Conservation (phyloP, 2,113 vertebrate species). For the Athene cunicularia region DNA sequence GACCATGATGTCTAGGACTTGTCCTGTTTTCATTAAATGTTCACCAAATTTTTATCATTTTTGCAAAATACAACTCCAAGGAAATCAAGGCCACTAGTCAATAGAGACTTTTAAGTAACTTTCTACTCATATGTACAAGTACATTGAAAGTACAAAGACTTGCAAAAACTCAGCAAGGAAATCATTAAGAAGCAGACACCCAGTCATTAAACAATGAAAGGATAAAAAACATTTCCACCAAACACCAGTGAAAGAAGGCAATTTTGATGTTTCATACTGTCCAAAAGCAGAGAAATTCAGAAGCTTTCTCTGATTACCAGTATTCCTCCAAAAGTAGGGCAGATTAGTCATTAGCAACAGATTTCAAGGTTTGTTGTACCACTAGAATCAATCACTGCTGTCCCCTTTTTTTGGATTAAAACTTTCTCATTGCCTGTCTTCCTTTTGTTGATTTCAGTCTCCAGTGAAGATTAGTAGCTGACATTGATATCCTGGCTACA, state of each 20-base stretch:
- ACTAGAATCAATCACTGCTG: not conserved
- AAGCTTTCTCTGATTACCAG: not conserved
- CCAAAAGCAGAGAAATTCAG: not conserved
- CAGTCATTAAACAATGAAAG: not conserved
- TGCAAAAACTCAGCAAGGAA: not conserved
- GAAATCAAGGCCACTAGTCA: not conserved
- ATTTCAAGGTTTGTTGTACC: not conserved
- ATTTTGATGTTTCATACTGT: not conserved
- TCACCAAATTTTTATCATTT: not conserved
- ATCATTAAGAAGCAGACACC: not conserved
- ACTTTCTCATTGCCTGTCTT: not conserved
- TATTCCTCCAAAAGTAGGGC: not conserved
- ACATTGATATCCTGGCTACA: not conserved
- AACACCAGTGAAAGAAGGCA: not conserved
- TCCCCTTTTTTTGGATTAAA: not conserved
- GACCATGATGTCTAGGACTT: not conserved
- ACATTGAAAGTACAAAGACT: not conserved
- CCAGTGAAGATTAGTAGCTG: not conserved
- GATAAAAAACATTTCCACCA: not conserved
- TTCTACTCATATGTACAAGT: not conserved
- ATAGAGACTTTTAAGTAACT: not conserved
- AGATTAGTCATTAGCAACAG: not conserved
- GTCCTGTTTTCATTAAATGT: not conserved
- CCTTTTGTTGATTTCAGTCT: not conserved
- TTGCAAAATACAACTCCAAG: not conserved